Evolutionary conservation across 1,140 invertebrate species (phyloP).

Genomic region (Paramacrobiotus metropolitanus): DNA sequence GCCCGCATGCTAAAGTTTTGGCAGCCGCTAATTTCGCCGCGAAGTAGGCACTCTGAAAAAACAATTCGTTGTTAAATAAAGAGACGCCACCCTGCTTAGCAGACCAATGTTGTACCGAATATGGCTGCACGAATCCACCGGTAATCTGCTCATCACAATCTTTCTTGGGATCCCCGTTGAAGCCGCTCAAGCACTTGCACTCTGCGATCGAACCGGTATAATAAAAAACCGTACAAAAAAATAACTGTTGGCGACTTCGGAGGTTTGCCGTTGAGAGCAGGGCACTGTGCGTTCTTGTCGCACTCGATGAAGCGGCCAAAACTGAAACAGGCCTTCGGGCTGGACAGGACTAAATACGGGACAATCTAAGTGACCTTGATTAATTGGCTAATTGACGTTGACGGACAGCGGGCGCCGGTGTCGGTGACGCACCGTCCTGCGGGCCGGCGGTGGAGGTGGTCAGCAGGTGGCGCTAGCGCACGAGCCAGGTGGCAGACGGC

Average conservation of each 20-base stretch:
- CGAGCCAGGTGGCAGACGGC: not conserved
- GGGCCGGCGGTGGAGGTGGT: too few relatives aligned
- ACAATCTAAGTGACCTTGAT: not conserved
- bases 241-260: not conserved
- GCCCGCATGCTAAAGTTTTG: conserved; percentile 3
- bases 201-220: too few relatives aligned
- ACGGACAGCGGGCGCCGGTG: too few relatives aligned
- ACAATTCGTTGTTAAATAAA: too few relatives aligned
- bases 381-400: too few relatives aligned
- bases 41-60: not conserved
- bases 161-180: not conserved
- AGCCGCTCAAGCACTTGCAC: not conserved
- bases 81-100: too few relatives aligned
- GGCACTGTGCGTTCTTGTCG: not conserved
- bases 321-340: not conserved
- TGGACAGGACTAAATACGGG: not conserved
- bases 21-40: not conserved
- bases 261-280: not conserved
- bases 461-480: too few relatives aligned
- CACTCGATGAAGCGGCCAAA: not conserved
- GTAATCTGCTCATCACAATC: too few relatives aligned
- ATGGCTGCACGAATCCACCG: too few relatives aligned
- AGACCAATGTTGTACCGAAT: too few relatives aligned
- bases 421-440: too few relatives aligned
- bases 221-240: not conserved